Evolutionary conservation across 2,113 vertebrate species (phyloP).

Genomic region (Calyptomena viridis): DNA sequence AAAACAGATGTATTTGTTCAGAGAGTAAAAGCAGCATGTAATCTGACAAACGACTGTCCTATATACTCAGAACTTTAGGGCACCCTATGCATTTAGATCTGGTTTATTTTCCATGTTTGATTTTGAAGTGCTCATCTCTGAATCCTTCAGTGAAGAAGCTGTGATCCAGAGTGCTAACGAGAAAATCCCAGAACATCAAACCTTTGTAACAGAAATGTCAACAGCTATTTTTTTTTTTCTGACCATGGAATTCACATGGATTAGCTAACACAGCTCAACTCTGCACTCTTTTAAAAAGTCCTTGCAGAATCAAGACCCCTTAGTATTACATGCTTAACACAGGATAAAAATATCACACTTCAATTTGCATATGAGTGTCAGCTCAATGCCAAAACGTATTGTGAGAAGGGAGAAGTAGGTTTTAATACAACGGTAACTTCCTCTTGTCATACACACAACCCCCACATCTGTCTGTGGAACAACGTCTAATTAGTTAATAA

Average conservation of each 20-base stretch:
- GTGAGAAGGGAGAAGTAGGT: background rate
- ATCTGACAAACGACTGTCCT: background rate
- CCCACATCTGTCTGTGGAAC: background rate
- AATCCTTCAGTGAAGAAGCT: background rate
- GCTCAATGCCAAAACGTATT: background rate
- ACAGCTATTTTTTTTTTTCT: background rate
- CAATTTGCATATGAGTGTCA: background rate
- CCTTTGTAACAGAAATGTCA: background rate
- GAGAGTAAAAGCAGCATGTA: background rate
- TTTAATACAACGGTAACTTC: background rate
- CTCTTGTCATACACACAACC: background rate
- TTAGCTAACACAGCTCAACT: background rate
- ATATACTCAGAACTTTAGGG: background rate
- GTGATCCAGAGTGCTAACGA: background rate
- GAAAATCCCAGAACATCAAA: slow-evolving; percentile 18
- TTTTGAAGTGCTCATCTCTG: background rate
- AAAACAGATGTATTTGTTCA: background rate
- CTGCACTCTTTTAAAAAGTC: background rate
- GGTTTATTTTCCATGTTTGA: background rate
- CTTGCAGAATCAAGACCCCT: background rate
- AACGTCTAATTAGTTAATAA: background rate
- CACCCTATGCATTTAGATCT: background rate
- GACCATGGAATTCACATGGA: background rate
- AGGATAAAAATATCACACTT: background rate
- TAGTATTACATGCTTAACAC: background rate